A percentile compares a stretch with the other conserved stretches of the same genome.
phyloP scores from a whole-genome alignment of 2,113 vertebrate genomes.

The Pyrgilauda ruficollis region DNA sequence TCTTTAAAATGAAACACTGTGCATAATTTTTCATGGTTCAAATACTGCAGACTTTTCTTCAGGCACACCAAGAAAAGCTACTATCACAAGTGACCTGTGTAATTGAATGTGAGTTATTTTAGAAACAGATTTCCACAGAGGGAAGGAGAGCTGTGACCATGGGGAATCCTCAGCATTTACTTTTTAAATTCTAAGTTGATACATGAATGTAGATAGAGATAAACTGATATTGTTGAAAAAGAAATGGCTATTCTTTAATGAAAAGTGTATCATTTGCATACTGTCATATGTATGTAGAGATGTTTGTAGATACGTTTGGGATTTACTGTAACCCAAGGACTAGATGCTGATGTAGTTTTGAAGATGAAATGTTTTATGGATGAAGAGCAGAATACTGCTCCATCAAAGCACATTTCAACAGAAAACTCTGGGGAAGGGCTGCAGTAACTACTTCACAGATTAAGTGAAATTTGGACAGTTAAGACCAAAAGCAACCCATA shows the following conservation, averaged over 20 bases:
- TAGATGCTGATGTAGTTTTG: neutral
- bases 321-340: neutral
- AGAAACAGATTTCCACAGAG: slow-evolving; percentile 28
- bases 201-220: neutral
- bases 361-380: slow-evolving; percentile 23
- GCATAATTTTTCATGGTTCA: slow-evolving; percentile 46
- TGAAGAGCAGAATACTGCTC: neutral
- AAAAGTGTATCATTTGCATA: neutral
- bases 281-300: neutral
- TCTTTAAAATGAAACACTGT: slow-evolving; percentile 36
- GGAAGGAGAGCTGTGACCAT: neutral
- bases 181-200: neutral
- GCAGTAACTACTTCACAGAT: neutral
- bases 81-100: slow-evolving; percentile 55
- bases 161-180: slow-evolving; percentile 20
- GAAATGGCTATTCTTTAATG: neutral
- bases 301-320: neutral
- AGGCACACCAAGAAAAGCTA: slow-evolving; percentile 32
- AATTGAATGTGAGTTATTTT: slow-evolving; percentile 60
- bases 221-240: neutral
- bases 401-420: neutral
- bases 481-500: neutral
- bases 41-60: slow-evolving; percentile 24
- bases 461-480: neutral
- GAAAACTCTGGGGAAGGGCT: neutral